These are phyloP conservation scores for Tribolium madens DNA, from an alignment of 1,140 invertebrate species.

Conservation along the genomic window DNA sequence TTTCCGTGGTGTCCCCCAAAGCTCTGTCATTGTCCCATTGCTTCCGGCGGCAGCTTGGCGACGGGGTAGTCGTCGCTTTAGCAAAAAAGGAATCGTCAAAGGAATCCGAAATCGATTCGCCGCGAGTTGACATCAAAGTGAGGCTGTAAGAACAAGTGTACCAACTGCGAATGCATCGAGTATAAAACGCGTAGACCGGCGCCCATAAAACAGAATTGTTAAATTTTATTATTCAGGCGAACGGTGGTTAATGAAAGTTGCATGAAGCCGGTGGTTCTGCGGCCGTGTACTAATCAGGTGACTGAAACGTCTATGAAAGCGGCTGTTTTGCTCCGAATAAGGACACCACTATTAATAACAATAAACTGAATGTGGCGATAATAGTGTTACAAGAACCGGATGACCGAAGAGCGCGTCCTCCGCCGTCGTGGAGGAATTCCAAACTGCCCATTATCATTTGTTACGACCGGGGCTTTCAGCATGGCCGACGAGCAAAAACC, in stretches of 20 bases:
- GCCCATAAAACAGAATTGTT: slow-evolving; percentile 58
- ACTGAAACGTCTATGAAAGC: slow-evolving; percentile 61
- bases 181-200: slow-evolving; percentile 54
- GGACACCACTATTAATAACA: slow-evolving; percentile 66
- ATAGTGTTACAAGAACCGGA: slow-evolving; percentile 63
- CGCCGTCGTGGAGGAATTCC: slow-evolving; percentile 60
- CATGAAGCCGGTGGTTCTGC: slow-evolving; percentile 49
- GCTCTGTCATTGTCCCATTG: background rate
- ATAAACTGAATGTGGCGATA: slow-evolving; percentile 66
- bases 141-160: slow-evolving; percentile 58
- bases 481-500: slow-evolving; percentile 55
- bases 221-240: slow-evolving; percentile 60
- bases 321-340: slow-evolving; percentile 62
- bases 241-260: slow-evolving; percentile 58
- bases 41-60: background rate
- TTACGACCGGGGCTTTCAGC: slow-evolving; percentile 56
- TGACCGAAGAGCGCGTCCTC: slow-evolving; percentile 46
- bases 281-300: slow-evolving; percentile 61
- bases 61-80: background rate
- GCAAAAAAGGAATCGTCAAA: slow-evolving; percentile 48
- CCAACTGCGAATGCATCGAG: slow-evolving; percentile 52
- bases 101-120: slow-evolving; percentile 58
- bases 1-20: too few relatives aligned
- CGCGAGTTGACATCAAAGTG: slow-evolving; percentile 57
- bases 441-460: slow-evolving; percentile 64